Evolutionary conservation across 53 echinoderm and acorn worm genomes (phyloP).

Genomic region (Zoroaster sp.): DNA sequence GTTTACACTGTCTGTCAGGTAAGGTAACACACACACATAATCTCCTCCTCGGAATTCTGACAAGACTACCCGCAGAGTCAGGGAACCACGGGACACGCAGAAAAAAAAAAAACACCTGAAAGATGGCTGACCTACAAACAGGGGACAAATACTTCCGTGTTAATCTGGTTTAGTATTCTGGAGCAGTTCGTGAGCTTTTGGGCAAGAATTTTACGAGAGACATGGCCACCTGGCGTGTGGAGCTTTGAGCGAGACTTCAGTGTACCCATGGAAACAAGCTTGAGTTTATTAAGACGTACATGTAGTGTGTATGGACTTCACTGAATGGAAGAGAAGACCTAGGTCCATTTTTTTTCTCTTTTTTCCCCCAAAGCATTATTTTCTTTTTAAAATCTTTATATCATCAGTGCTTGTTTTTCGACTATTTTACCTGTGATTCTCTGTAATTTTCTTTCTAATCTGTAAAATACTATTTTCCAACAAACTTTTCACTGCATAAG

Average conservation of each 20-base stretch:
- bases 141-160: conserved; percentile 6
- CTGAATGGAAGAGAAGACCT: too few relatives aligned
- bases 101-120: neutral
- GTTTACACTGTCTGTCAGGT: neutral
- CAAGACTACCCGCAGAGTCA: neutral
- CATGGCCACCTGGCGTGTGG: neutral
- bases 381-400: too few relatives aligned
- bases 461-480: too few relatives aligned
- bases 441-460: too few relatives aligned
- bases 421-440: too few relatives aligned
- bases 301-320: too few relatives aligned
- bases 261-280: too few relatives aligned
- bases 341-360: too few relatives aligned
- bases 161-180: neutral
- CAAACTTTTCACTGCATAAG: too few relatives aligned
- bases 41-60: neutral
- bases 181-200: neutral
- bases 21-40: neutral
- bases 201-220: neutral
- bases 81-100: neutral
- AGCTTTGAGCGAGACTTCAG: neutral
- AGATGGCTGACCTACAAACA: neutral
- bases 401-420: too few relatives aligned
- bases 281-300: too few relatives aligned
- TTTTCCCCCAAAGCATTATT: too few relatives aligned